Evolutionary conservation across 1,140 invertebrate species (phyloP), one percentile per base, ranked within the genome.

Genomic region (Lamellibrachia luymesi): DNA sequence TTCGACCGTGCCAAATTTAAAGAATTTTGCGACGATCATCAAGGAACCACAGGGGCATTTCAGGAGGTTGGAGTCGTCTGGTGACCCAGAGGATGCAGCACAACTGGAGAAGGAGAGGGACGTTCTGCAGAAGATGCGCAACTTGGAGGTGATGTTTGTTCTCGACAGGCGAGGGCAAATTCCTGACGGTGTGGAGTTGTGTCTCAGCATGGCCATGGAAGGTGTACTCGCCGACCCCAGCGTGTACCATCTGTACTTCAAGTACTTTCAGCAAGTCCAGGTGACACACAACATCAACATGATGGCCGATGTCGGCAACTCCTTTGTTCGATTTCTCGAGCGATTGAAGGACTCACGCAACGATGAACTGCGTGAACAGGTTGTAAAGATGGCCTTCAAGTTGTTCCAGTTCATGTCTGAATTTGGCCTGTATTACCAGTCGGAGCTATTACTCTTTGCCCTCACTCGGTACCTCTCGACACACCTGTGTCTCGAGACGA

Each of bases 21-120:
- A 80, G 64, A 7, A 50, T 7, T 91, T 93, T 56, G 51, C 89
- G 22, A 91, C 64, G n/a, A 27, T 93, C n/a, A 38, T 94, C 22
- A 49, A 91, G 49, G 64, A 93, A 91, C 94, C 95, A 92, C 93
- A 94, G n/a, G 94, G 94, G 92, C 94, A 94, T 90, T 94, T 94
- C 89, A 92, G 94, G 56, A 94, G 92, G 50, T 92, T 96, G 52
- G 92, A 94, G 52, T 91, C 94, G 49, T 95, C 95, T 50, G 38
- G 89, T 52, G 91, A 93, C 51, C 92, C 94, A 52, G 95, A 94
- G 50, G 95, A 95, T 90, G 92, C 94, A 97, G 98, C 98, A 96
- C 99, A 98, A 96, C 98, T 99, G 98, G 98, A 99, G 96, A 97
- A 97, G 92, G 99, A 99, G 96, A 99, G 99, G 98, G 98, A 98